phyloP scores from a whole-genome alignment of 1,140 invertebrate genomes.

The Gonatopus flavifemur region DNA sequence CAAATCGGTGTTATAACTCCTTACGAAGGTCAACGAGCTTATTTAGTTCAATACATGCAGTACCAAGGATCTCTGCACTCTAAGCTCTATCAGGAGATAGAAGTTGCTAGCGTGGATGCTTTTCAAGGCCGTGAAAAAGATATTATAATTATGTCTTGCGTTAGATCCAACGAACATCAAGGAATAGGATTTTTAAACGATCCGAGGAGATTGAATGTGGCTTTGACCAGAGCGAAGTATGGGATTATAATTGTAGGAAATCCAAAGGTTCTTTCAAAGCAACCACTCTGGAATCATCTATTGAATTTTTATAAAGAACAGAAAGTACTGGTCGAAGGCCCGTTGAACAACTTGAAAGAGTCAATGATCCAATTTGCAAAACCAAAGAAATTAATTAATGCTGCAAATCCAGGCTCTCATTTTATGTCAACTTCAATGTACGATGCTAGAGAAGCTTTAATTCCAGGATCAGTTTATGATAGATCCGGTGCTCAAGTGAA shows the following conservation, averaged over 20 bases:
- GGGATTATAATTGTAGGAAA: constrained; percentile 99
- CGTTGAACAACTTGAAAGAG: constrained; percentile 95
- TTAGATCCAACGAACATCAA: constrained; percentile 90
- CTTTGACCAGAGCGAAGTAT: constrained; percentile 95
- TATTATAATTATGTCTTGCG: constrained; percentile 98
- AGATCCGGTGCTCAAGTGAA: constrained; percentile 63
- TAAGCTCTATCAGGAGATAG: constrained; percentile 97
- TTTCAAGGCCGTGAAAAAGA: constrained; percentile 98
- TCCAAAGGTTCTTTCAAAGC: constrained; percentile 97
- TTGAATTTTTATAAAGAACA: constrained; percentile 98
- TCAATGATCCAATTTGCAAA: constrained; percentile 97
- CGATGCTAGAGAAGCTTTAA: constrained; percentile 85
- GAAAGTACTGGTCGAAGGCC: constrained; percentile 96
- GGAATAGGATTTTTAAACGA: constrained; percentile 97
- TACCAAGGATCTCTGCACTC: constrained; percentile 96
- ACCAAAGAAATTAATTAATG: constrained; percentile 92
- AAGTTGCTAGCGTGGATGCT: constrained; percentile 99
- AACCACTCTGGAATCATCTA: constrained; percentile 98
- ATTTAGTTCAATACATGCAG: constrained; percentile 98
- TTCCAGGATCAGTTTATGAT: constrained; percentile 83
- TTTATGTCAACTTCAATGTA: constrained; percentile 97
- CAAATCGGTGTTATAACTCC: constrained; percentile 99
- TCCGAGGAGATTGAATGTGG: constrained; percentile 96
- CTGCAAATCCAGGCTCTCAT: constrained; percentile 91
- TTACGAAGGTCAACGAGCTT: constrained; percentile 98